Base-by-base conservation (phyloP, 1,140 invertebrate species). In the Episyrphus balteatus region DNA sequence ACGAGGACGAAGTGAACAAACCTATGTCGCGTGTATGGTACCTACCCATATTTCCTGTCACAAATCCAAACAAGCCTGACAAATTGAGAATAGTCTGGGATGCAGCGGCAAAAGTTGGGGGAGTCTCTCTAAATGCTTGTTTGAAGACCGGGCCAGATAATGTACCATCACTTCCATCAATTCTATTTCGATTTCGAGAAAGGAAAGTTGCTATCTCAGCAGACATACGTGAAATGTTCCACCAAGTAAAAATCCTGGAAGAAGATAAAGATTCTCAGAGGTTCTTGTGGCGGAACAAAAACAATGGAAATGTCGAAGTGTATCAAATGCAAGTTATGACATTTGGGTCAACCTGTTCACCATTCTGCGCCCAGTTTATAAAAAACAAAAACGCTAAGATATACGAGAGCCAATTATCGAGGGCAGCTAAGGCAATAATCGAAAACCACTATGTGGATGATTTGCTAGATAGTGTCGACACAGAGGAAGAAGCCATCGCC, bases 141-240 rank as follows among this genome's bases (percentile, higher is more conserved):
- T 48, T 57, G 26, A 17, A 53, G 36, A 46, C 48, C 0, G 40
- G 40, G 14, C 40, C 40, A 18, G 15, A 42, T 6, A 57, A 32
- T 37, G 46, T 3, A 17, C 19, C n/a, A n/a, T n/a, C n/a, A n/a
- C n/a, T n/a, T n/a, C n/a, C n/a, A n/a, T n/a, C 15, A 40, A 15
- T 40, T 10, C 10, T 15, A 15, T 40, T 18, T 18, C 15, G 39
- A 10, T 12, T 40, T 8, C 39, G 8, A 9, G 9, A 9, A 17
- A 18, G 15, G 9, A 11, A 13, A 9, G 42, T 60, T 3, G 61
- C 55, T 1, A 48, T 61, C 12, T 44, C 17, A 13, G 51, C 46
- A 10, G 56, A 64, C 46, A 66, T 68, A 2, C 11, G 41, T 9
- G 67, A 69, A 8, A 70, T 69, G 66, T 70, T 69, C 19, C 36